These are phyloP conservation scores for Leptobrachium ailaonicum DNA, from an alignment of 2,113 vertebrate species.

Conservation along the genomic window DNA sequence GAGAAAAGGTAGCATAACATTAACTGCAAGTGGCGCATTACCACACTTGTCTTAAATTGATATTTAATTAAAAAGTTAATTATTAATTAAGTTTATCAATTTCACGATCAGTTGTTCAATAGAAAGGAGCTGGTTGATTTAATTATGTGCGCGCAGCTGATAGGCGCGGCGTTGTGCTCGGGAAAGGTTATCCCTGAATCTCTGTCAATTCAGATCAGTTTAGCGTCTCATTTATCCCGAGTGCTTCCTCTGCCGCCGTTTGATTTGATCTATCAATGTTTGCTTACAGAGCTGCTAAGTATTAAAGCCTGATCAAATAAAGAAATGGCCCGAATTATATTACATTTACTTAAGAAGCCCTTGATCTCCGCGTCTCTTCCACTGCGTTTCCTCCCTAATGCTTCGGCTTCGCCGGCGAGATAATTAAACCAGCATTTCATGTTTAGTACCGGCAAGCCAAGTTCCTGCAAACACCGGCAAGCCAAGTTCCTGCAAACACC, in stretches of 20 bases:
- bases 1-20: constrained; percentile 58
- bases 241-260: constrained; percentile 63
- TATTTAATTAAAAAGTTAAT: constrained; percentile 85
- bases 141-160: constrained; percentile 72
- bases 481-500: too few relatives aligned
- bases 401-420: constrained; percentile 16
- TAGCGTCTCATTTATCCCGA: constrained; percentile 65
- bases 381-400: constrained; percentile 45
- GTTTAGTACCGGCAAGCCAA: neutral
- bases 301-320: constrained; percentile 69
- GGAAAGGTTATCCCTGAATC: constrained; percentile 76
- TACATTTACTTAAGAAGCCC: constrained; percentile 54
- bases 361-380: constrained; percentile 47
- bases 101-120: constrained; percentile 73
- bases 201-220: constrained; percentile 70
- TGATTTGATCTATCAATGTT: constrained; percentile 65
- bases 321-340: constrained; percentile 51
- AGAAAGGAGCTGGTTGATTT: constrained; percentile 75
- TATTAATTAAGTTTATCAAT: constrained; percentile 80
- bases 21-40: constrained; percentile 65
- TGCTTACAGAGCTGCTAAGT: constrained; percentile 67
- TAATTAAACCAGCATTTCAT: constrained; percentile 39
- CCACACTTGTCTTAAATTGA: constrained; percentile 71
- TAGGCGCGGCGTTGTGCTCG: constrained; percentile 72
- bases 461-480: too few relatives aligned